Percentiles rank a stretch among this genome's conserved stretches.
phyloP scores from a whole-genome alignment of 2,797 vertebrate species.

The Phoebastria nigripes region DNA sequence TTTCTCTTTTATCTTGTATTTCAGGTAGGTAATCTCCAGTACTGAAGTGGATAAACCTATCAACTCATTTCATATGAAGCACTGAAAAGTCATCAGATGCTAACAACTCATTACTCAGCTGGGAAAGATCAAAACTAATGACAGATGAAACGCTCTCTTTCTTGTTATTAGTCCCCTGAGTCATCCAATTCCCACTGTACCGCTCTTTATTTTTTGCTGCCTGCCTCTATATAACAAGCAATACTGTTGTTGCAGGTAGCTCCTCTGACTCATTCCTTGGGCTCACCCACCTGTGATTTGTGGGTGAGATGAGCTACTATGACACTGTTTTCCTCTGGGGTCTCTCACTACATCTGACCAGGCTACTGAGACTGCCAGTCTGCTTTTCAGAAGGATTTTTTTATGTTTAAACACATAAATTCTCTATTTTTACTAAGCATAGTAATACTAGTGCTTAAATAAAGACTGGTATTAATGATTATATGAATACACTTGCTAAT shows the following conservation, averaged over 20 bases:
- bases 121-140: constrained; percentile 14
- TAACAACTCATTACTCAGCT: constrained; percentile 11
- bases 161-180: constrained; percentile 22
- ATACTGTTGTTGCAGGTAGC: not conserved
- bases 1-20: not conserved
- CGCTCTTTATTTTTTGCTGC: not conserved
- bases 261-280: constrained; percentile 4
- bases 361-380: not conserved
- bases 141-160: not conserved
- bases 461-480: not conserved
- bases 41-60: not conserved
- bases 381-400: not conserved
- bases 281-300: not conserved
- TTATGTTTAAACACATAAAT: not conserved
- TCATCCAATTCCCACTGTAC: not conserved
- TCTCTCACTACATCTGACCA: not conserved
- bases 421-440: not conserved
- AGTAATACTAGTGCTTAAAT: not conserved
- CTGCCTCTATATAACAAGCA: not conserved
- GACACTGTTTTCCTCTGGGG: not conserved
- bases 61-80: not conserved
- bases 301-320: not conserved
- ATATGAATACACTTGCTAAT: not conserved
- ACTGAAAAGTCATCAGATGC: not conserved
- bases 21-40: not conserved